Evolutionary conservation across 2,113 vertebrate genomes (phyloP), one percentile per base, ranked within the genome.

Genomic region (Lonchura striata): DNA sequence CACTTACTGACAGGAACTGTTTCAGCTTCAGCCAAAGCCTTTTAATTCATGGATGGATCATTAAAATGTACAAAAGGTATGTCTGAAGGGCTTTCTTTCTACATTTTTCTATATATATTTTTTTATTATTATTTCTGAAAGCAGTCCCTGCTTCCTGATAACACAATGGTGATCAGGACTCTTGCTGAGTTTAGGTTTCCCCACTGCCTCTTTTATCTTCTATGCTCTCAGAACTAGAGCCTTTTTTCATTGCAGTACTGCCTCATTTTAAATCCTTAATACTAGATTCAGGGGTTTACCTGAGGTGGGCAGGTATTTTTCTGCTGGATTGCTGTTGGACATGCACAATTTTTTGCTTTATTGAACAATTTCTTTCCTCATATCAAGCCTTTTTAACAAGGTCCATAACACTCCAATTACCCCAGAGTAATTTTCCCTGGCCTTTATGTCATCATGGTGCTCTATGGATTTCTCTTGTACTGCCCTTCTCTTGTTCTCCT

Each of bases 41-140:
- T 76, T 76, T 94, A 70, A 33, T 97, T 77, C 95, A 95, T 72
- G 95, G 90, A 90, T 97, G 96, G 97, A 46, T 70, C 50, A 74
- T 88, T 78, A 88, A 92, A 42, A 77, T 92, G 63, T 81, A 95
- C 53, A 61, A 63, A 75, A 94, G 96, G 97, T 97, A 93, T 31
- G 95, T 85, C 33, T 42, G 47, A 88, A 84, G 25, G 42, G 20
- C 25, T n/a, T 77, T 70, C 75, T 64, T 8, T 53, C n/a, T 66
- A 11, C 8, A 27, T 33, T 52, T 93, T 77, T 13, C n/a, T 41
- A 0, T 42, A 33, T 35, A 16, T 76, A 11, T 41, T 0, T 79
- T 86, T 59, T 57, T 33, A n/a, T n/a, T n/a, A n/a, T 35, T 53
- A 12, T 20, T 83, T 85, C 77, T 57, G 42, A 88, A 39, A n/a